Base-by-base conservation (phyloP, 1,140 invertebrate genomes). In the Pseudomyrmex cubaensis region DNA sequence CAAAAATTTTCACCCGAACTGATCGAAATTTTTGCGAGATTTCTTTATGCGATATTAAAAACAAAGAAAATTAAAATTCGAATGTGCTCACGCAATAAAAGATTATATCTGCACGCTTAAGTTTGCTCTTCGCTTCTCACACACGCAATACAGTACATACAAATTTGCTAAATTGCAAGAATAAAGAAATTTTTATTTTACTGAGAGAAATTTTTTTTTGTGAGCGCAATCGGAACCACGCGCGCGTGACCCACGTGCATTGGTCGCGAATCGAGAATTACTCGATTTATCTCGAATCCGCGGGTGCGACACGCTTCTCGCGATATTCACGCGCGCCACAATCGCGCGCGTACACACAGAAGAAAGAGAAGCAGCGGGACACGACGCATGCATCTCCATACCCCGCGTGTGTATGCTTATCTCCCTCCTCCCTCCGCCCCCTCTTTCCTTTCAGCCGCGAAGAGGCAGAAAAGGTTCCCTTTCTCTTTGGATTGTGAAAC, bases 401-500 rank as follows among this genome's bases (percentile, higher is more conserved):
- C n/a, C 3, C 35, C 35, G 35, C 35, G 35, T 35, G 35, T 35
- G 35, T 35, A 35, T 17, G 54, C 25, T 56, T 56, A 25, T 77
- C 63, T 85, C 66, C 76, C 77, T 15, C 25, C 9, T 35, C 5
- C 63, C 25, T 12, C 20, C 35, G 66, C 25, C 54, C 10, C 13
- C n/a, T 10, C 54, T 54, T 67, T 84, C 74, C 82, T 61, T 77
- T 63, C 88, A 48, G 25, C 52, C 84, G 82, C 86, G 64, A 80
- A 66, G 82, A 76, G 80, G 25, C 78, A 86, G 77, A 80, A 80
- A 35, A 87, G 84, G 90, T 91, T 91, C 91, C 91, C 90, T 92
- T 92, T 92, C 91, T 92, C 91, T 92, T 92, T 91, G 85, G 90
- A 92, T 91, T 92, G 91, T 90, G 91, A 92, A 92, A 92, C 88